phyloP scores from a whole-genome alignment of 1,140 invertebrate species.

The Apis dorsata region DNA sequence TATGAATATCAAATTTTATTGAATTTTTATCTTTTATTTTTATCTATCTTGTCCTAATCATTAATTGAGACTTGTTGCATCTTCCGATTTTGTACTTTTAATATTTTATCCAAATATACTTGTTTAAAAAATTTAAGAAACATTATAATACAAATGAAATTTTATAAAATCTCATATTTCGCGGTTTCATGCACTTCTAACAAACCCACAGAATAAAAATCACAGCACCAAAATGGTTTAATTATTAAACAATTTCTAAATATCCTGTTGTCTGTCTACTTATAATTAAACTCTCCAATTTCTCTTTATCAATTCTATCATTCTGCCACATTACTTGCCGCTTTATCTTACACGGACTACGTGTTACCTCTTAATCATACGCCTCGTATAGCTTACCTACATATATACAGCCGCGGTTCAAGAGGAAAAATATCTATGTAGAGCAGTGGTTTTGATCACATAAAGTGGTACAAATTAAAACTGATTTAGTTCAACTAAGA shows the following conservation, averaged over 20 bases:
- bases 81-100: slow-evolving; percentile 4
- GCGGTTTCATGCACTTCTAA: neutral
- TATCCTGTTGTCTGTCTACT: neutral
- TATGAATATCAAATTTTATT: neutral
- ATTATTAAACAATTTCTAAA: neutral
- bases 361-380: slow-evolving; percentile 52
- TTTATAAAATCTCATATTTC: neutral
- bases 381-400: slow-evolving; percentile 50
- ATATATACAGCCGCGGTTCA: slow-evolving; percentile 54
- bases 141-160: neutral
- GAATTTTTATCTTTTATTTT: neutral
- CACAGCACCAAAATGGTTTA: slow-evolving; percentile 16
- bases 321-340: slow-evolving; percentile 10
- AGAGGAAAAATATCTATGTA: slow-evolving; percentile 11
- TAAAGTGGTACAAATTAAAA: neutral
- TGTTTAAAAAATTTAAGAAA: neutral
- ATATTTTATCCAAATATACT: neutral
- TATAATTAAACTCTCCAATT: neutral
- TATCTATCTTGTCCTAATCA: neutral
- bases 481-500: neutral
- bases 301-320: neutral
- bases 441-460: neutral
- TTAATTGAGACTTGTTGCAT: neutral
- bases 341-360: slow-evolving; percentile 41
- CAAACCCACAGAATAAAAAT: neutral